A percentile compares a stretch with the other conserved stretches of the same genome.
Conservation (phyloP, 2,888 invertebrate genomes). For the Chrysotoxum bicinctum region DNA sequence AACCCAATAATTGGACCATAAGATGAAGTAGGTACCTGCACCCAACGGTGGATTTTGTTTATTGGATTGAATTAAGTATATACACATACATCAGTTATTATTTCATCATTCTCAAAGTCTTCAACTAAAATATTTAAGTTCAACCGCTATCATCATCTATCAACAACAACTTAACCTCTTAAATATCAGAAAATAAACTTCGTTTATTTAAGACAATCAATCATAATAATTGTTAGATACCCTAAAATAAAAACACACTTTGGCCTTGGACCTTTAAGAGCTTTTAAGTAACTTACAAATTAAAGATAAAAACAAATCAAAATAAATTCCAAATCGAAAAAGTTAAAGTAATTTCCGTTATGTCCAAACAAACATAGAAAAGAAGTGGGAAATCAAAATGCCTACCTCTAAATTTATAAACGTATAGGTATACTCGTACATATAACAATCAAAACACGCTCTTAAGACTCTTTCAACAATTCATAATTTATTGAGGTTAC, state of each 20-base stretch:
- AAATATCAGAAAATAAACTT: neutral
- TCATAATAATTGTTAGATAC: neutral
- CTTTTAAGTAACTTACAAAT: neutral
- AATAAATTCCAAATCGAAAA: neutral
- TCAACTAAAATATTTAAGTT: too few relatives aligned
- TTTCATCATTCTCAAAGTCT: too few relatives aligned
- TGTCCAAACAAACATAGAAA: neutral
- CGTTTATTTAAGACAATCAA: constrained; percentile 5
- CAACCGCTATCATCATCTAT: neutral
- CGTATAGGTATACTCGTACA: neutral
- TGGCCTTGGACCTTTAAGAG: constrained; percentile 29
- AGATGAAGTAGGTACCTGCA: too few relatives aligned
- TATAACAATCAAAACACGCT: neutral
- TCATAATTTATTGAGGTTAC: constrained; percentile 66
- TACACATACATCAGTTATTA: too few relatives aligned
- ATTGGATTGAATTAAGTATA: too few relatives aligned
- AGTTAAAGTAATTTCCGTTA: constrained; percentile 8
- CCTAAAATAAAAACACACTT: constrained; percentile 18
- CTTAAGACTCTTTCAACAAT: constrained; percentile 24
- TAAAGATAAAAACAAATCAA: neutral
- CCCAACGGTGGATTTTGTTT: too few relatives aligned
- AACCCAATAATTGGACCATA: too few relatives aligned
- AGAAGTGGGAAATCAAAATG: constrained; percentile 7
- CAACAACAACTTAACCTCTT: constrained; percentile 3
- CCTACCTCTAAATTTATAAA: neutral